Percentiles rank a stretch among this genome's conserved stretches.
Evolutionary conservation across 2,113 vertebrate species (phyloP).

Genomic region (Lagopus muta): DNA sequence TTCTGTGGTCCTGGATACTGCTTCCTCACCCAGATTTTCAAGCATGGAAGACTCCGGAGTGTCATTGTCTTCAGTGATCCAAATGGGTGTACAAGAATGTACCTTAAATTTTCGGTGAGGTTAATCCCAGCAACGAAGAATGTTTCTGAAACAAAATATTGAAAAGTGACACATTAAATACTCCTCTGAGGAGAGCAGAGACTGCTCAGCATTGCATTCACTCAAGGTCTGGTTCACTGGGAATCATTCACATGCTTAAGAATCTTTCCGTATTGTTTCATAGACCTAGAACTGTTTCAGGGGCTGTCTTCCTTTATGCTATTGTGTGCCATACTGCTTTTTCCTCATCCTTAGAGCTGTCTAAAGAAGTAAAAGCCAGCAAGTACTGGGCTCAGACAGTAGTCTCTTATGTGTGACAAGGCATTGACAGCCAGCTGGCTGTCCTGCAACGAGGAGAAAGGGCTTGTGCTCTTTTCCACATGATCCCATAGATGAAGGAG

Average conservation of each 20-base stretch:
- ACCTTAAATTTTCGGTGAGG: conserved; percentile 83
- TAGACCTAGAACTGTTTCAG: not conserved
- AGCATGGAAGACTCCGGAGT: conserved; percentile 72
- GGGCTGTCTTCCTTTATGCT: not conserved
- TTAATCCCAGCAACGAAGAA: conserved; percentile 91
- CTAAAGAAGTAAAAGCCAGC: not conserved
- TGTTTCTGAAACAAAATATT: conserved; percentile 75
- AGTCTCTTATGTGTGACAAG: accelerated
- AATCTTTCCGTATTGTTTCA: not conserved
- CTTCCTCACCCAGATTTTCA: conserved; percentile 82
- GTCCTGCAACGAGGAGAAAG: not conserved
- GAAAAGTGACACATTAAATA: not conserved
- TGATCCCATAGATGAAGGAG: accelerated
- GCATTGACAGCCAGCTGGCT: accelerated
- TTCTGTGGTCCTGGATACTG: conserved; percentile 82
- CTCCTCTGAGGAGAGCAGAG: not conserved
- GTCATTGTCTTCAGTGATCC: conserved; percentile 83
- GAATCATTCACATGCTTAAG: not conserved
- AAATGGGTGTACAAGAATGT: conserved; percentile 76
- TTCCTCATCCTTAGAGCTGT: not conserved
- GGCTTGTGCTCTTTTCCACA: not conserved
- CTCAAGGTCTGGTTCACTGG: not conserved
- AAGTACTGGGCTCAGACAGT: not conserved
- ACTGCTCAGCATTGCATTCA: not conserved
- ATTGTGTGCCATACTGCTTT: not conserved